Evolutionary conservation across 2,888 invertebrate species (phyloP).

Genomic region (Phrixothrix hirtus): DNA sequence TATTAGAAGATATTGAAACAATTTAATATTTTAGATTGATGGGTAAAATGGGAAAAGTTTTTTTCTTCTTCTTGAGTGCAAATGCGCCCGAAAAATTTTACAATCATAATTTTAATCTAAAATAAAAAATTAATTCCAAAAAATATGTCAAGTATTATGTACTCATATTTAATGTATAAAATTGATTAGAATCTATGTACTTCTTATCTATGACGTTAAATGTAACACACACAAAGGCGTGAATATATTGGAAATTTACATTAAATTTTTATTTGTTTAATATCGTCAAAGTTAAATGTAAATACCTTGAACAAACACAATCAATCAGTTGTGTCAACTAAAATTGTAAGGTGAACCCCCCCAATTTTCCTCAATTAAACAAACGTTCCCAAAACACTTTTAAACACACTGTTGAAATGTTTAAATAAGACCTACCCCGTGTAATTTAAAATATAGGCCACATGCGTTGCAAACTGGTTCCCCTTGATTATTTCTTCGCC

Average conservation of each 20-base stretch:
- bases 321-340: background rate
- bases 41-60: too few relatives aligned
- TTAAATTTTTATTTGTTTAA: conserved; percentile 3
- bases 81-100: too few relatives aligned
- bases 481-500: conserved; percentile 96
- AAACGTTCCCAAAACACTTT: too few relatives aligned
- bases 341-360: background rate
- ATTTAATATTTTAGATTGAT: too few relatives aligned
- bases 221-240: conserved; percentile 10
- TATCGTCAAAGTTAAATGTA: conserved; percentile 1
- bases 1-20: conserved; percentile 53
- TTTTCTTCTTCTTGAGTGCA: too few relatives aligned
- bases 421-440: conserved; percentile 75
- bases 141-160: conserved; percentile 22
- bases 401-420: too few relatives aligned
- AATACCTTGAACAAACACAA: conserved; percentile 6
- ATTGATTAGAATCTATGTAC: conserved; percentile 19
- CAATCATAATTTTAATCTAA: too few relatives aligned
- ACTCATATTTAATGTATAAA: conserved; percentile 10
- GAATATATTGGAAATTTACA: conserved; percentile 5
- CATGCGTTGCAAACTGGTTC: conserved; percentile 99
- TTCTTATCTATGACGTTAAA: conserved; percentile 18
- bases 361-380: too few relatives aligned
- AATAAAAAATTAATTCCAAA: too few relatives aligned
- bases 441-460: conserved; percentile 84